Evolutionary conservation across 2,113 vertebrate species (phyloP).

Genomic region (Tylochromis polylepis): DNA sequence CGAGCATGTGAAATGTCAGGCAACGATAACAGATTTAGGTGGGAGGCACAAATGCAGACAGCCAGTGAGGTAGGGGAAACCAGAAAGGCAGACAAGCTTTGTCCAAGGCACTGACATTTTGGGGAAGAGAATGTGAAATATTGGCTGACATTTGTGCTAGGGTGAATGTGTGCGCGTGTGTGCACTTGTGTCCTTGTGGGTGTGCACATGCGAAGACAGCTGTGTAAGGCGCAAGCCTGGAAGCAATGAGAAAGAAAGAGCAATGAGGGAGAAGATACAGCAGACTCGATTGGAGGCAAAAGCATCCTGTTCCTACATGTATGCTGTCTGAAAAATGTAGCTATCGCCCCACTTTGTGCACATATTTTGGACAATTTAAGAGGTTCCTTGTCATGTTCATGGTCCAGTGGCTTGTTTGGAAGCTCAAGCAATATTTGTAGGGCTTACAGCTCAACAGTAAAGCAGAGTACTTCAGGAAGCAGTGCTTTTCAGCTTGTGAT

Average conservation of each 20-base stretch:
- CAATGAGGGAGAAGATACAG: not conserved
- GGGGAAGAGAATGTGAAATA: slow-evolving; percentile 48
- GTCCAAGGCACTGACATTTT: slow-evolving; percentile 66
- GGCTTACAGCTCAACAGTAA: not conserved
- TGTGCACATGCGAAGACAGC: not conserved
- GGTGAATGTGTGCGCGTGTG: not conserved
- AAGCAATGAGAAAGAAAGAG: slow-evolving; percentile 12
- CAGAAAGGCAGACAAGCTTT: slow-evolving; percentile 11
- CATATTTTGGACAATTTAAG: slow-evolving; percentile 2
- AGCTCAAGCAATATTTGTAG: not conserved
- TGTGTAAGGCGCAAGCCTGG: slow-evolving; percentile 3
- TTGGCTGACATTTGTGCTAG: slow-evolving; percentile 64
- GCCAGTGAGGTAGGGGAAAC: not conserved
- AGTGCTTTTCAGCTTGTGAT: not conserved
- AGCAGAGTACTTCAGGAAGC: not conserved
- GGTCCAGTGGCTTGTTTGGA: not conserved
- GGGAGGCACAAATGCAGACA: slow-evolving; percentile 9
- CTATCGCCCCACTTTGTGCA: not conserved
- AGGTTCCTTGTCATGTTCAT: not conserved
- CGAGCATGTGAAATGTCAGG: slow-evolving; percentile 48
- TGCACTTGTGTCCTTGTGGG: not conserved
- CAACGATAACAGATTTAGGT: slow-evolving; percentile 17
- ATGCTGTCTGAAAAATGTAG: not conserved
- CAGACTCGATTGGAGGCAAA: not conserved
- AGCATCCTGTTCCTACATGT: not conserved